Base-by-base conservation (phyloP, 1,140 invertebrate genomes). In the Hyles vespertilio region DNA sequence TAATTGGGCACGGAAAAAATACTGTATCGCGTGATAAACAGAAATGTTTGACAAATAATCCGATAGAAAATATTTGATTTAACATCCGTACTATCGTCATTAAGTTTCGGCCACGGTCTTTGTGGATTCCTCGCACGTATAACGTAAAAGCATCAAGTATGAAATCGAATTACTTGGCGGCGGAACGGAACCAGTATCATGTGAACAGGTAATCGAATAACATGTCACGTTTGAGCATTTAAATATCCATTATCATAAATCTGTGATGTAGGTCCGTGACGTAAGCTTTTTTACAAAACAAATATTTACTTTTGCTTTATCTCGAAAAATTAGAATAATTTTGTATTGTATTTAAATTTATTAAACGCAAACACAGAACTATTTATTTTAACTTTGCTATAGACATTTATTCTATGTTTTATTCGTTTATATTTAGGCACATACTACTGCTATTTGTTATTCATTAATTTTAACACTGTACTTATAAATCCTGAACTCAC, bases 31-130 rank as follows among this genome's bases (percentile, higher is more conserved):
- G 12, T 48, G n/a, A 48, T 11, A 48, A 11, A 22, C 46, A 7
- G 32, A 51, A 48, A 33, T 32, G 9, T 56, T 43, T 43, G 52
- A 53, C 45, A 58, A 51, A 40, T 1, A 5, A 8, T 40, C 40
- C 44, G 53, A 53, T 55, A 69, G 54, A 70, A 60, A 77, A 79
- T 65, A 72, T 81, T 74, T 74, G 67, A 70, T 59, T 63, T 71
- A 70, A 75, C 66, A 68, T 67, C 67, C 63, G 67, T 70, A 60
- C 67, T 65, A 64, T 60, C 49, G 63, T 77, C 68, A 79, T 84
- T 82, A 82, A 72, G 75, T 69, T 71, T 77, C 67, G 58, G 74
- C 65, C 65, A 74, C 74, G 79, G 76, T 77, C 64, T 68, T 81
- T 72, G 76, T 48, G 62, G 66, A 79, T 82, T 79, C 70, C 71